These are phyloP conservation scores for Xestia rhomboidea DNA, from an alignment of 2,888 invertebrate genomes.

Conservation along the genomic window DNA sequence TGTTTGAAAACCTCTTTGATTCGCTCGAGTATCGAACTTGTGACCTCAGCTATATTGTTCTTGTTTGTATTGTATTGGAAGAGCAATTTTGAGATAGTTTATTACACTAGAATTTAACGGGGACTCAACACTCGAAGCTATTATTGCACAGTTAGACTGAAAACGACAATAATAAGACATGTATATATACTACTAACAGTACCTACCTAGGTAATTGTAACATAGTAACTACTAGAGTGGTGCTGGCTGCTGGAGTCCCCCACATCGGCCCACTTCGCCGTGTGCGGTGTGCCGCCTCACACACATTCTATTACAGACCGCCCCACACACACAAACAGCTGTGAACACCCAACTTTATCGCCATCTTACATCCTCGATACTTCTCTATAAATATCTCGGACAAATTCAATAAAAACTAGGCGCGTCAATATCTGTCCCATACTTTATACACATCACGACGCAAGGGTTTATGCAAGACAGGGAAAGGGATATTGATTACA, in stretches of 20 bases:
- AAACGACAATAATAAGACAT: not conserved
- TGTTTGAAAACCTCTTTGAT: constrained; percentile 52
- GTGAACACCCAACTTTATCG: constrained; percentile 45
- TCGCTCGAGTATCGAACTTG: constrained; percentile 38
- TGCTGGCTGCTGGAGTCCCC: too few relatives aligned
- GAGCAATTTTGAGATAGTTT: not conserved
- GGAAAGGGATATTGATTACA: constrained; percentile 49
- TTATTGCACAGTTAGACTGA: not conserved
- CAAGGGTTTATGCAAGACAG: not conserved
- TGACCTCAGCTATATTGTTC: constrained; percentile 36
- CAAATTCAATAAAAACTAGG: constrained; percentile 47
- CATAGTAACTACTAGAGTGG: not conserved
- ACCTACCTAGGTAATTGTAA: not conserved
- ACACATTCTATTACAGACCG: constrained; percentile 49
- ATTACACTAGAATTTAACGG: not conserved
- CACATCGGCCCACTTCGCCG: constrained; percentile 17
- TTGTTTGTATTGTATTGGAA: constrained; percentile 23
- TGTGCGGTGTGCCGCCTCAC: constrained; percentile 36
- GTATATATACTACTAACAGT: too few relatives aligned
- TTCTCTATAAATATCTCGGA: constrained; percentile 56
- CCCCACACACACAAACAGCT: constrained; percentile 50
- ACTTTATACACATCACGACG: constrained; percentile 8
- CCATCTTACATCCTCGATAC: constrained; percentile 40
- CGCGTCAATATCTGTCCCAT: constrained; percentile 42
- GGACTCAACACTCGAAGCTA: not conserved